phyloP scores from a whole-genome alignment of 92 coral and sea anemone genomes.

The Phenganax subtilis region DNA sequence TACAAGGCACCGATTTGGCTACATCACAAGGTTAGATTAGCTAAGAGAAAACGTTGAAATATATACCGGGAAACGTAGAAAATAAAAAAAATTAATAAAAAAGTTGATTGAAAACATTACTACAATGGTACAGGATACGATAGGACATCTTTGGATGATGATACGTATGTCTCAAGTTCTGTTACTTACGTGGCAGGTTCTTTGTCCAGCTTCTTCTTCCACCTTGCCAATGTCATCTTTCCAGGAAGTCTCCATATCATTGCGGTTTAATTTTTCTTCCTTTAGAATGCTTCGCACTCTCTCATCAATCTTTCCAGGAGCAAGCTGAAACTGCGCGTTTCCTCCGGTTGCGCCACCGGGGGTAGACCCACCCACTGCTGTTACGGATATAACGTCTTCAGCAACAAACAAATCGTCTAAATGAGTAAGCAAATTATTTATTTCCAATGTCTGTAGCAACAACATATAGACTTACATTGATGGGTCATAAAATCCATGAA shows the following conservation, averaged over 20 bases:
- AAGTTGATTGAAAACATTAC: too few relatives aligned
- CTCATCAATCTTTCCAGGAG: slow-evolving; percentile 35
- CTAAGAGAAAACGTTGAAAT: too few relatives aligned
- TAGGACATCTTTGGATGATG: too few relatives aligned
- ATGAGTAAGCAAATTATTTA: neutral
- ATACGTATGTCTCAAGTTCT: neutral
- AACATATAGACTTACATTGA: too few relatives aligned
- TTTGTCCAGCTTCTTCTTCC: slow-evolving; percentile 18
- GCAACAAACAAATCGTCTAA: slow-evolving; percentile 23
- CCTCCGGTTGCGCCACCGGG: neutral
- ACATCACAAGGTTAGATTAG: too few relatives aligned
- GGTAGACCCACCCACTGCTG: slow-evolving; percentile 17
- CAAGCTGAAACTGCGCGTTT: slow-evolving; percentile 18
- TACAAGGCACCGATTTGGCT: too few relatives aligned
- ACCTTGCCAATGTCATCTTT: slow-evolving; percentile 10
- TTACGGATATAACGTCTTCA: slow-evolving; percentile 34
- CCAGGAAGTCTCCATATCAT: slow-evolving; percentile 19
- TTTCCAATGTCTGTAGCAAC: too few relatives aligned
- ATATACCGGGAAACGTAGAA: too few relatives aligned
- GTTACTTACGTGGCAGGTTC: slow-evolving; percentile 16
- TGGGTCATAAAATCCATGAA: too few relatives aligned
- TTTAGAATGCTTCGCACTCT: slow-evolving; percentile 26
- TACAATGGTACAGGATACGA: too few relatives aligned
- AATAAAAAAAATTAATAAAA: too few relatives aligned
- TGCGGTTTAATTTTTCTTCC: slow-evolving; percentile 4